These are phyloP conservation scores for Tenrec ecaudatus DNA, from an alignment of 2,113 vertebrate species.

Conservation along the genomic window DNA sequence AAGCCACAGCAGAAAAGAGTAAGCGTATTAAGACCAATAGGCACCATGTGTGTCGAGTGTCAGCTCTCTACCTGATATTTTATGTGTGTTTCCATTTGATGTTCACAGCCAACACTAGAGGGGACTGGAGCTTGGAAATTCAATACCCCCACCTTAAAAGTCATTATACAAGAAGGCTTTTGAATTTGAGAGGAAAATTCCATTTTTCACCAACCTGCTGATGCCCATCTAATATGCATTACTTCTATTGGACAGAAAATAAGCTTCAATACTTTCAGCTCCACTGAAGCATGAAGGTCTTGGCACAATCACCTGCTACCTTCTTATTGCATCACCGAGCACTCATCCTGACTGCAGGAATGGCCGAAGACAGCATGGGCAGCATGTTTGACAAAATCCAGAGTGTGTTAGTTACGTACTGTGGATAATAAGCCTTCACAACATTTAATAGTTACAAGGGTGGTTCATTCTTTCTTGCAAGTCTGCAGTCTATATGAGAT, in stretches of 20 bases:
- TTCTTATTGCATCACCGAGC: neutral
- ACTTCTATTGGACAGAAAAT: neutral
- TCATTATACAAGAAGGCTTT: neutral
- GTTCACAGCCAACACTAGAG: neutral
- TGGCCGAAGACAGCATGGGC: neutral
- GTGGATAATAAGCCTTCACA: neutral
- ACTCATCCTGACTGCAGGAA: neutral
- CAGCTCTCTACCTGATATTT: no score
- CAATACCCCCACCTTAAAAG: neutral
- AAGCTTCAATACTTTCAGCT: neutral
- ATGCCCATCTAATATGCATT: neutral
- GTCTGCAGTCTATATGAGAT: neutral
- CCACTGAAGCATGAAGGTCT: neutral
- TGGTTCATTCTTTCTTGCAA: neutral
- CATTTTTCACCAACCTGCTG: no score
- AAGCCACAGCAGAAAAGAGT: neutral
- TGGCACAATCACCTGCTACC: neutral
- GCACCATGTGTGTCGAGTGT: no score
- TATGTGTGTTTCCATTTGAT: neutral
- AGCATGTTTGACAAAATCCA: neutral
- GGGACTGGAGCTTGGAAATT: neutral
- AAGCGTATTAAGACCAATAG: neutral
- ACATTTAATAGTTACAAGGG: neutral
- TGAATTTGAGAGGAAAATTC: no score
- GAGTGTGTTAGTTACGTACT: neutral